Conservation (phyloP, 1,140 invertebrate species). For the Drosophila aff. region DNA sequence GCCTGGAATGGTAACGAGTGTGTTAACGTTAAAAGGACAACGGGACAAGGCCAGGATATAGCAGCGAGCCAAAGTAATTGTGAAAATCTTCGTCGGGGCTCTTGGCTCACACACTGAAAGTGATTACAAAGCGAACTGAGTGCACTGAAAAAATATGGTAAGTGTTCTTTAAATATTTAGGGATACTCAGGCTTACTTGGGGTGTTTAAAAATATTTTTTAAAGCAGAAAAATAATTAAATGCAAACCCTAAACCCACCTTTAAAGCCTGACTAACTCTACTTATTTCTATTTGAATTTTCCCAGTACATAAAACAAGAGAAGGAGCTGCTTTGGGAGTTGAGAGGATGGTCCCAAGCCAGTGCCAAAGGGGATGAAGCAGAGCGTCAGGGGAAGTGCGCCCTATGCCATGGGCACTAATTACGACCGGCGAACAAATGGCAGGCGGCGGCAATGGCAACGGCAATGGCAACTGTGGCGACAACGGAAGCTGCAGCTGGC, state of each 20-base stretch:
- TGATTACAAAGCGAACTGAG: conserved; percentile 69
- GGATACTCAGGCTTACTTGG: accelerated
- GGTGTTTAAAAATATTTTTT: neutral
- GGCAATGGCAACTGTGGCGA: conserved; percentile 72
- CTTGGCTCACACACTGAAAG: conserved; percentile 53
- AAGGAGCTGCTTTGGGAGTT: conserved; percentile 26
- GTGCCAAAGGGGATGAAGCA: conserved; percentile 5
- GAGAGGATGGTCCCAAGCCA: neutral
- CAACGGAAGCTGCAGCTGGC: conserved; percentile 67
- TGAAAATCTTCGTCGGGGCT: conserved; percentile 21
- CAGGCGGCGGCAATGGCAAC: conserved; percentile 48
- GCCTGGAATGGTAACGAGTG: conserved; percentile 55
- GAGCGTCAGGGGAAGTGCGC: conserved; percentile 63
- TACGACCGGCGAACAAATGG: conserved; percentile 75
- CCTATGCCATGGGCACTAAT: conserved; percentile 80
- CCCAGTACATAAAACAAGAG: conserved; percentile 35
- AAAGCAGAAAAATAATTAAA: neutral
- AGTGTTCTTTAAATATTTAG: neutral
- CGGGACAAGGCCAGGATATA: conserved; percentile 20
- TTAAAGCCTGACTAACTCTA: neutral
- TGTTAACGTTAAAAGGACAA: conserved; percentile 62
- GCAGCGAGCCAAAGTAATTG: conserved; percentile 35
- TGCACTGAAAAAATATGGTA: conserved; percentile 4
- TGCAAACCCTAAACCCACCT: no score
- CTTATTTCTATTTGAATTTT: neutral